Evolutionary conservation across 2,797 vertebrate species (phyloP), one percentile per base, ranked within the genome.

Genomic region (Pristis pectinata): DNA sequence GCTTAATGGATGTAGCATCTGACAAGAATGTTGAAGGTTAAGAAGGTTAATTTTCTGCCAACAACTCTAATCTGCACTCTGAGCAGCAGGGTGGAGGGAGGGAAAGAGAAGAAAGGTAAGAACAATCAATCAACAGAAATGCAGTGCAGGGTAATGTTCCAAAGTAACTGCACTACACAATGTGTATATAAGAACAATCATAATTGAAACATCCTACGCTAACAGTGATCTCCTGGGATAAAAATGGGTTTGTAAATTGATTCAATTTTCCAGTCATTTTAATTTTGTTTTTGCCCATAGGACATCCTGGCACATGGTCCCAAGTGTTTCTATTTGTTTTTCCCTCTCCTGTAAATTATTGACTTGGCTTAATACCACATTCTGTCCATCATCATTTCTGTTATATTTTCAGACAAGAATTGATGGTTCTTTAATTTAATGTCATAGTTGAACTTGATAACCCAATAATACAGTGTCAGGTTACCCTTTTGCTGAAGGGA

Each of bases 221-320:
- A 74, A 17, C n/a, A 9, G 67, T 49, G 41, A 93, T 93, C 92
- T 74, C 41, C 70, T 67, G 10, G 64, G 89, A 70, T n/a, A 44
- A 72, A 70, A 72, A 24, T 70, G 64, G 91, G 7, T 72, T 93
- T 8, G 44, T 70, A 93, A n/a, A 49, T 27, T 41, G 24, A 22
- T 74, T 93, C 64, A 93, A 30, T 93, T 70, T 93, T 93, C 91
- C 37, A 93, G 91, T 70, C 41, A 27, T 72, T 93, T 93, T 93
- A 30, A 93, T 49, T 93, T 93, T 0, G 70, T 72, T 74, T 74
- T 72, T 93, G 67, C 41, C 92, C 41, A 30, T 34, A 49, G 70
- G 70, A 49, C 27, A 44, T 30, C 24, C 61, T 30, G 41, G 67
- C 92, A 53, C 37, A 74, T 11, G 24, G 41, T 74, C 11, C n/a